phyloP scores from a whole-genome alignment of 2,888 invertebrate genomes.

The Ophion costatus region DNA sequence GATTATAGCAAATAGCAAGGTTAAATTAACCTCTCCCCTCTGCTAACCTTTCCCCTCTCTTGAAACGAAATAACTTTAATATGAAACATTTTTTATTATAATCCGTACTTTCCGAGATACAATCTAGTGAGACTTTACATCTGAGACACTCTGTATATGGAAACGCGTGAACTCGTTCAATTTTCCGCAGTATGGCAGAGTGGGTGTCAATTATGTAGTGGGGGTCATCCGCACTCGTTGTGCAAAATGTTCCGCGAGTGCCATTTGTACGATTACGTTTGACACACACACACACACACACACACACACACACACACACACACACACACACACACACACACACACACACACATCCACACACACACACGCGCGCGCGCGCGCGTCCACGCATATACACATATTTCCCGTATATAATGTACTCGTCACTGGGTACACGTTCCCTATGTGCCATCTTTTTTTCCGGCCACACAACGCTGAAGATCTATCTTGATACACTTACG shows the following conservation, averaged over 20 bases:
- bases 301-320: background rate
- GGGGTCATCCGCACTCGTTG: conserved; percentile 36
- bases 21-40: background rate
- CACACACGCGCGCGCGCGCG: too few relatives aligned
- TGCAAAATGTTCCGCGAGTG: conserved; percentile 18
- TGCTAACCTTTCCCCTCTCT: background rate
- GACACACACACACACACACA: background rate
- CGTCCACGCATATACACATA: too few relatives aligned
- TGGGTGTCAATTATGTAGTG: conserved; percentile 40
- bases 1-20: too few relatives aligned
- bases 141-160: background rate
- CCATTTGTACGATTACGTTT: conserved; percentile 4
- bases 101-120: background rate
- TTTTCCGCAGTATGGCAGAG: conserved; percentile 1
- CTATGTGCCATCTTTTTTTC: background rate
- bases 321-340: background rate
- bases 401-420: background rate
- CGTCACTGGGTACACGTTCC: background rate
- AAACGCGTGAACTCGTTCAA: background rate
- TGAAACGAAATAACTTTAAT: background rate
- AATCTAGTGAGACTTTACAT: background rate
- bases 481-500: background rate
- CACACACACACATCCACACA: background rate
- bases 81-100: background rate
- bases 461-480: background rate